phyloP scores from a whole-genome alignment of 1,140 invertebrate genomes.

The Drosophila bocki region DNA sequence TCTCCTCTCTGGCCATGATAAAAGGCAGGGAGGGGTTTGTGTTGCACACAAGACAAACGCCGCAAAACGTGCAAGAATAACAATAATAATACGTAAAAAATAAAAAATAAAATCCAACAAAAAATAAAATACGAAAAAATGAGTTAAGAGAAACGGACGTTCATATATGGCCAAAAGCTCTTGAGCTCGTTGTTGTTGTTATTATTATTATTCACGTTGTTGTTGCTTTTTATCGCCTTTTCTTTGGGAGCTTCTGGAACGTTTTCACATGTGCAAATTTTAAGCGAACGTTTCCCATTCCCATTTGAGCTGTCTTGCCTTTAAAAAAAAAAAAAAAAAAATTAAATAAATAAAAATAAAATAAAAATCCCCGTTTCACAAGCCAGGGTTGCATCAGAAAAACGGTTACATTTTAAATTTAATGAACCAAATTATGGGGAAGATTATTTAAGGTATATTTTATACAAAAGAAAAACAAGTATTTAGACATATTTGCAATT shows the following conservation, averaged over 20 bases:
- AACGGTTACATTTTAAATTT: conserved; percentile 1
- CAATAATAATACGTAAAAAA: conserved; percentile 43
- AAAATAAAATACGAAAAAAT: conserved; percentile 68
- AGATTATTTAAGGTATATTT: background rate
- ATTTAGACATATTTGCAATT: no score
- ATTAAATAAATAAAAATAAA: background rate
- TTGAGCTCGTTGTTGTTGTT: conserved; percentile 21
- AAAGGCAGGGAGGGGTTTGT: background rate
- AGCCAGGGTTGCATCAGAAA: conserved; percentile 3
- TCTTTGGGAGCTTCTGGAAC: conserved; percentile 27
- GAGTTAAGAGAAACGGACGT: conserved; percentile 72
- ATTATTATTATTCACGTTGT: conserved; percentile 6
- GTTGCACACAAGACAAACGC: conserved; percentile 44
- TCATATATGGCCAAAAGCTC: conserved; percentile 60
- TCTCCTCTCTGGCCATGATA: background rate
- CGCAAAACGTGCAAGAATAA: conserved; percentile 68
- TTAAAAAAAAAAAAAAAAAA: background rate
- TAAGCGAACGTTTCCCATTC: conserved; percentile 32
- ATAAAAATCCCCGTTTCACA: background rate
- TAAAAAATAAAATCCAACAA: conserved; percentile 23
- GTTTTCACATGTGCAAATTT: conserved; percentile 71
- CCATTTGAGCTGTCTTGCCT: conserved; percentile 17
- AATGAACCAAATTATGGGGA: no score
- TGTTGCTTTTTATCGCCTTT: conserved; percentile 47
- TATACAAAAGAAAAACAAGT: background rate